Percentiles rank a stretch among this genome's conserved stretches.
Evolutionary conservation across 2,888 invertebrate genomes (phyloP).

Genomic region (Steinernema carpocapsae): DNA sequence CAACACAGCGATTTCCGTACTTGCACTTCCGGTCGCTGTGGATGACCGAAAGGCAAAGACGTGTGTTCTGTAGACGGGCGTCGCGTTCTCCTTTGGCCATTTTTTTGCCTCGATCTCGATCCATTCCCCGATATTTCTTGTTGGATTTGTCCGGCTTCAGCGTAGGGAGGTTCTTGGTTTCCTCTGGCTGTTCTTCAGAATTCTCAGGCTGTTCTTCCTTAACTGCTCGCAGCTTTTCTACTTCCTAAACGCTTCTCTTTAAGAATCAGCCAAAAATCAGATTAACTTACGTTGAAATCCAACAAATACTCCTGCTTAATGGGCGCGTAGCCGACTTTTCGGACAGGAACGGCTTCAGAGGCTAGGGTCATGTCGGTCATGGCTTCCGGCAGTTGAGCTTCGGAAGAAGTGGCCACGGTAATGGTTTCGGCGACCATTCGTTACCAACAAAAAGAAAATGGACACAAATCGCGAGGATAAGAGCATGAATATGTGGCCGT

Average conservation of each 20-base stretch:
- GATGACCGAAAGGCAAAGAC: slow-evolving; percentile 47
- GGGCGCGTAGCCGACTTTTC: slow-evolving; percentile 27
- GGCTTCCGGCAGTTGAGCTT: not conserved
- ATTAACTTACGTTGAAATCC: slow-evolving; percentile 15
- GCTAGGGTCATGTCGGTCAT: not conserved
- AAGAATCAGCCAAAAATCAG: no score
- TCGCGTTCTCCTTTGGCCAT: slow-evolving; percentile 47
- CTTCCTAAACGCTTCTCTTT: not conserved
- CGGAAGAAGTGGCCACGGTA: no score
- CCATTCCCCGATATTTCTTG: slow-evolving; percentile 43
- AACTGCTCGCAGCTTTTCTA: not conserved
- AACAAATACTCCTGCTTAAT: slow-evolving; percentile 19
- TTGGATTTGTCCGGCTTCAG: slow-evolving; percentile 24
- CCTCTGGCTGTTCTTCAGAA: not conserved
- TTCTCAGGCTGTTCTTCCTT: no score
- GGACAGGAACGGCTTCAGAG: not conserved
- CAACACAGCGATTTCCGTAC: slow-evolving; percentile 63
- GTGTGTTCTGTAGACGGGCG: slow-evolving; percentile 32
- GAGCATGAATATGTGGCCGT: no score
- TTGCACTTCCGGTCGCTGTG: slow-evolving; percentile 45
- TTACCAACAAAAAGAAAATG: no score
- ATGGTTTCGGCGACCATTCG: no score
- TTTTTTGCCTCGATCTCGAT: slow-evolving; percentile 46
- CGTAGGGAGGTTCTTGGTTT: slow-evolving; percentile 6
- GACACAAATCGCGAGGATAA: no score